These are phyloP conservation scores for Ganaspis brasiliensis DNA, from an alignment of 2,888 invertebrate genomes.

Conservation along the genomic window DNA sequence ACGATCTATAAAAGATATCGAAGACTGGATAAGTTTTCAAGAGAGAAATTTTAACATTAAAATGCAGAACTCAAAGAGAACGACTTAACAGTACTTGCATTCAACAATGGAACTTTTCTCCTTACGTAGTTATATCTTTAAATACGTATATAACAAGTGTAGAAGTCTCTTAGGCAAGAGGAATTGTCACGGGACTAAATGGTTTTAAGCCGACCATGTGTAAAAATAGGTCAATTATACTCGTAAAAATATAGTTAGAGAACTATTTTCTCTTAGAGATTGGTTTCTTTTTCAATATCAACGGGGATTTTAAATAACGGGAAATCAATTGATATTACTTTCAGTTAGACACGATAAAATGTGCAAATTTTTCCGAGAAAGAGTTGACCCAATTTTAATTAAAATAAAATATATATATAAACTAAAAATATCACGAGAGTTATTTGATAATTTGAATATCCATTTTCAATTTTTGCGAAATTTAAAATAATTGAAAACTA, in stretches of 20 bases:
- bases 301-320: background rate
- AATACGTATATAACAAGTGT: slow-evolving; percentile 22
- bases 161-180: slow-evolving; percentile 20
- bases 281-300: background rate
- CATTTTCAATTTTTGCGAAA: too few species aligned
- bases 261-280: background rate
- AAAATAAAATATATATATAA: background rate
- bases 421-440: background rate
- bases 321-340: background rate
- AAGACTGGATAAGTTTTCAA: background rate
- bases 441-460: too few species aligned
- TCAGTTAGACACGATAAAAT: background rate
- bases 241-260: background rate
- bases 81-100: background rate
- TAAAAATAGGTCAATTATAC: slow-evolving; percentile 27
- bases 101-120: slow-evolving; percentile 6
- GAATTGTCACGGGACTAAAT: slow-evolving; percentile 28
- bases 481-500: too few species aligned
- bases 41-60: slow-evolving; percentile 14
- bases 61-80: slow-evolving; percentile 28
- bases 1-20: background rate
- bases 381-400: background rate
- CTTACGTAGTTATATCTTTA: slow-evolving; percentile 23
- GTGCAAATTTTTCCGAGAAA: background rate
- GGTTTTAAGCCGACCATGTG: slow-evolving; percentile 7